Evolutionary conservation across 2,113 vertebrate genomes (phyloP).

Genomic region (Falcunculus frontatus): DNA sequence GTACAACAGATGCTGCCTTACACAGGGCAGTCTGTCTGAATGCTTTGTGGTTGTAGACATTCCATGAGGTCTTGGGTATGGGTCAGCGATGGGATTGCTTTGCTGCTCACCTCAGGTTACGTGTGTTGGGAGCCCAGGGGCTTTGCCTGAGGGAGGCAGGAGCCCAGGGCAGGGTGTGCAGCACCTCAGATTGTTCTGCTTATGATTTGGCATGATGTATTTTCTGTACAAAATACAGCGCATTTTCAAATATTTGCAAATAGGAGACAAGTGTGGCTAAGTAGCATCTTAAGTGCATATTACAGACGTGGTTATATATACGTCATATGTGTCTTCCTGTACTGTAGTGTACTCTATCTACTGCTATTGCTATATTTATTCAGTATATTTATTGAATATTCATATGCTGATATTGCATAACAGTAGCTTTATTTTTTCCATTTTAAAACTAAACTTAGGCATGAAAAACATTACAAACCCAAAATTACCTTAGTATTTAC

Average conservation of each 20-base stretch:
- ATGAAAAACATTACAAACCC: neutral
- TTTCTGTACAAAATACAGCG: neutral
- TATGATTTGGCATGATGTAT: fast-evolving
- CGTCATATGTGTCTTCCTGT: neutral
- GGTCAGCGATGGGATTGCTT: neutral
- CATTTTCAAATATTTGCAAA: neutral
- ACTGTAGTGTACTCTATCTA: neutral
- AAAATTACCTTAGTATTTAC: neutral
- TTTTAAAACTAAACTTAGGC: neutral
- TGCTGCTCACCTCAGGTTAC: fast-evolving
- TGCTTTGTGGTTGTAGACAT: neutral
- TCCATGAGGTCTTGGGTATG: fast-evolving
- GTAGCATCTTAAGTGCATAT: neutral
- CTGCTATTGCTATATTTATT: neutral
- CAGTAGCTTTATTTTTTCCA: neutral
- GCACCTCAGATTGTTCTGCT: neutral
- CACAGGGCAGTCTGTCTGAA: too few relatives aligned
- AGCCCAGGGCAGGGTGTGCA: neutral
- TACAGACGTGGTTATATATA: neutral
- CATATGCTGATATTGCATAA: neutral
- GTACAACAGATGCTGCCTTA: fast-evolving
- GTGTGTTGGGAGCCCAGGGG: fast-evolving
- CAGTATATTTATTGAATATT: neutral
- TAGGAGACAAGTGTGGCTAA: neutral
- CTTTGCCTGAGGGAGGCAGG: neutral